Percentiles rank a stretch among this genome's conserved stretches.
phyloP scores from a whole-genome alignment of 2,888 invertebrate genomes.

The Tenthredo notha region DNA sequence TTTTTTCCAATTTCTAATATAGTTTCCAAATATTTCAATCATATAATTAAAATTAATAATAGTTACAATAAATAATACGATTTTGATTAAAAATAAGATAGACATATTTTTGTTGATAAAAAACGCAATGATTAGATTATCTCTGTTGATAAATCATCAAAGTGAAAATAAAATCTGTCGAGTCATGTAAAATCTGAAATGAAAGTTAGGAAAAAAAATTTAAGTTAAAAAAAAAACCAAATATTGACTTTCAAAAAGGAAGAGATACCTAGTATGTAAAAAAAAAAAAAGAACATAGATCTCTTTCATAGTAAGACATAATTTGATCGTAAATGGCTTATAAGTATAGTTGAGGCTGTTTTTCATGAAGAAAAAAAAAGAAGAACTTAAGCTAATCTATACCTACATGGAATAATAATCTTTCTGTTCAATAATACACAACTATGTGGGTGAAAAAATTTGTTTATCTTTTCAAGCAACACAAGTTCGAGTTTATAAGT shows the following conservation, averaged over 20 bases:
- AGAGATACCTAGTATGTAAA: background rate
- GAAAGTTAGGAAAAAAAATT: background rate
- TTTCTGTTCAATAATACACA: constrained; percentile 7
- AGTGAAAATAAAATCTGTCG: background rate
- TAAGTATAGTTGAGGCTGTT: background rate
- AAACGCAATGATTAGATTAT: background rate
- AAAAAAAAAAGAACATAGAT: background rate
- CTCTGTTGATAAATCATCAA: background rate
- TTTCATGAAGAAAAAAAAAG: constrained; percentile 9
- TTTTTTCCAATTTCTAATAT: background rate
- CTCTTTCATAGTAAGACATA: background rate
- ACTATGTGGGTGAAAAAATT: constrained; percentile 1
- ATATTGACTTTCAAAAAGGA: constrained; percentile 9
- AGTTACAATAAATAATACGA: background rate
- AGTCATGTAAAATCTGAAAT: background rate
- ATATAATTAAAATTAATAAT: background rate
- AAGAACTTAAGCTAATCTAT: constrained; percentile 11
- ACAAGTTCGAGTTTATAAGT: background rate
- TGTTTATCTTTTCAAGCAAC: constrained; percentile 8
- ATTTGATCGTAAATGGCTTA: constrained; percentile 14
- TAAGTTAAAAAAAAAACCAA: background rate
- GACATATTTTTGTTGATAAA: background rate
- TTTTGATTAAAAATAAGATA: background rate
- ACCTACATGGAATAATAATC: background rate
- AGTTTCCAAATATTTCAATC: background rate